Percentiles rank a stretch among this genome's conserved stretches.
Conservation (phyloP, 2,113 vertebrate genomes). For the Colius striatus region DNA sequence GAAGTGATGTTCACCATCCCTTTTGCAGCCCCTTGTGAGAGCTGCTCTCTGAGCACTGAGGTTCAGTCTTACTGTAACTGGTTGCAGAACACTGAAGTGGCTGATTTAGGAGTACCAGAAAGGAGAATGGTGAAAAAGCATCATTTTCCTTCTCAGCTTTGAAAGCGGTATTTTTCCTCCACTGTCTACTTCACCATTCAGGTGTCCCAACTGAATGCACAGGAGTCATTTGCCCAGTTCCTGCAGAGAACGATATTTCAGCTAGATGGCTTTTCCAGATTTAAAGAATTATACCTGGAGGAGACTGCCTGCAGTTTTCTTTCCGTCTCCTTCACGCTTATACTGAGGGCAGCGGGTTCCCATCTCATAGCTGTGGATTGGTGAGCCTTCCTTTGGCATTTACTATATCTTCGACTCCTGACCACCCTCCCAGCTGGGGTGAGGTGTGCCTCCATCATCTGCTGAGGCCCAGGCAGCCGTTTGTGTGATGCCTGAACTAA, state of each 20-base stretch:
- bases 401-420: neutral
- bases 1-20: neutral
- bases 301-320: constrained; percentile 17
- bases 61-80: rapidly evolving
- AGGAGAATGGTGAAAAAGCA: neutral
- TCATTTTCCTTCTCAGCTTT: neutral
- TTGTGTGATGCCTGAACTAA: rapidly evolving
- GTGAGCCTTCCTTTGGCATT: neutral
- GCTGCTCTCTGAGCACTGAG: neutral
- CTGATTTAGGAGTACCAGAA: neutral
- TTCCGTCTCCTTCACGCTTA: neutral
- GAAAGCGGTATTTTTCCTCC: neutral
- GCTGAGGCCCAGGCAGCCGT: neutral
- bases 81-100: neutral
- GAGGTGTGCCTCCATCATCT: neutral
- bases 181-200: neutral
- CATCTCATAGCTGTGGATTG: rapidly evolving
- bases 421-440: neutral
- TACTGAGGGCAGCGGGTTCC: constrained; percentile 27
- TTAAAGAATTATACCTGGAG: constrained; percentile 23
- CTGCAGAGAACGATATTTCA: constrained; percentile 46
- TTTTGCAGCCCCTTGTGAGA: neutral
- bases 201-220: neutral
- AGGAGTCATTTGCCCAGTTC: neutral
- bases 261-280: constrained; percentile 10